phyloP scores from a whole-genome alignment of 2,113 vertebrate genomes.

The Ascaphus truei region DNA sequence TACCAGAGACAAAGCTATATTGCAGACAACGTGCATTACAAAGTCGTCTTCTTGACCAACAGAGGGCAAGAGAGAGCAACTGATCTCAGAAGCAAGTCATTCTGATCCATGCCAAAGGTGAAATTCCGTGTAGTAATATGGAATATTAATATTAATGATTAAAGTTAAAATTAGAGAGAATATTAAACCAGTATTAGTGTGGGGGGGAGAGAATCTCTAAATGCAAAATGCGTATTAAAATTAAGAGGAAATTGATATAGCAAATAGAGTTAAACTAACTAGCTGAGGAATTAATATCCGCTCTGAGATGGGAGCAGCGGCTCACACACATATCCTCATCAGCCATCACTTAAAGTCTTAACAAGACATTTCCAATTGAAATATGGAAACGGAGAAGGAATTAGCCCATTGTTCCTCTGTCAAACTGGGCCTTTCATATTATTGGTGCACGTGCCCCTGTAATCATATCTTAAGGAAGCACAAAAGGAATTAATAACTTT shows the following conservation, averaged over 20 bases:
- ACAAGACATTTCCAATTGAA: background rate
- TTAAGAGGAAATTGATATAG: conserved; percentile 23
- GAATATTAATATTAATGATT: conserved; percentile 23
- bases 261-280: conserved; percentile 23
- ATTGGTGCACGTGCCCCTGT: background rate
- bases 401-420: background rate
- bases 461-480: background rate
- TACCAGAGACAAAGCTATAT: too few relatives aligned
- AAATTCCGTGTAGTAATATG: background rate
- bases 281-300: background rate
- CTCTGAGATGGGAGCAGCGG: background rate
- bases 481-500: background rate
- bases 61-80: background rate
- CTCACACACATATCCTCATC: background rate
- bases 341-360: background rate
- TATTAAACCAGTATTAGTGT: conserved; percentile 2
- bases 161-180: conserved; percentile 18
- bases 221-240: background rate
- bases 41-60: background rate
- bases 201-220: background rate
- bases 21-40: too few relatives aligned
- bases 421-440: background rate
- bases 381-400: background rate
- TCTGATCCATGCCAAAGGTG: background rate
- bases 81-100: background rate